Percentiles rank a stretch among this genome's conserved stretches.
Conservation (phyloP, 2,888 invertebrate genomes). For the Ditula angustiorana region DNA sequence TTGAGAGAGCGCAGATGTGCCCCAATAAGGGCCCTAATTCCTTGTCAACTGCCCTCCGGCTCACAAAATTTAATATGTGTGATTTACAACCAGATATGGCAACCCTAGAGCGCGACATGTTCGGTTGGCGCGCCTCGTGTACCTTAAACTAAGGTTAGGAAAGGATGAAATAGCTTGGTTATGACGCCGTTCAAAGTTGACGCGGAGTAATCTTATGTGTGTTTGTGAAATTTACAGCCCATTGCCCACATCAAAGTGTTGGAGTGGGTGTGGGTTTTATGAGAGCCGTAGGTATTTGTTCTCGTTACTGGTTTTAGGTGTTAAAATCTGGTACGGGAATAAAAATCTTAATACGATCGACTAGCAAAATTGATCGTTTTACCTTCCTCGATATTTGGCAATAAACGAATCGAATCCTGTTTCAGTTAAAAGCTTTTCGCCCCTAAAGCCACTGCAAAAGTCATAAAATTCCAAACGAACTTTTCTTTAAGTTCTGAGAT, state of each 20-base stretch:
- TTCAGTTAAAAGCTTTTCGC: no score
- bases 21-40: slow-evolving; percentile 35
- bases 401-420: no score
- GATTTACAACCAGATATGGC: slow-evolving; percentile 33
- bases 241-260: slow-evolving; percentile 31
- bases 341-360: not conserved
- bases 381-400: no score
- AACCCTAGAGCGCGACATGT: not conserved
- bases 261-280: slow-evolving; percentile 16
- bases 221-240: slow-evolving; percentile 31
- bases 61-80: slow-evolving; percentile 38
- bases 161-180: slow-evolving; percentile 3
- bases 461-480: no score
- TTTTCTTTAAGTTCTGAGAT: no score
- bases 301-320: slow-evolving; percentile 8
- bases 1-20: slow-evolving; percentile 26
- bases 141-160: not conserved
- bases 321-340: not conserved
- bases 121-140: not conserved
- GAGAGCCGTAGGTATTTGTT: slow-evolving; percentile 4
- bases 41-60: slow-evolving; percentile 37
- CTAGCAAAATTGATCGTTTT: not conserved
- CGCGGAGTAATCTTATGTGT: slow-evolving; percentile 19
- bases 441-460: no score
- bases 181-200: not conserved